phyloP scores from a whole-genome alignment of 2,888 invertebrate genomes.

The Acleris emargana region DNA sequence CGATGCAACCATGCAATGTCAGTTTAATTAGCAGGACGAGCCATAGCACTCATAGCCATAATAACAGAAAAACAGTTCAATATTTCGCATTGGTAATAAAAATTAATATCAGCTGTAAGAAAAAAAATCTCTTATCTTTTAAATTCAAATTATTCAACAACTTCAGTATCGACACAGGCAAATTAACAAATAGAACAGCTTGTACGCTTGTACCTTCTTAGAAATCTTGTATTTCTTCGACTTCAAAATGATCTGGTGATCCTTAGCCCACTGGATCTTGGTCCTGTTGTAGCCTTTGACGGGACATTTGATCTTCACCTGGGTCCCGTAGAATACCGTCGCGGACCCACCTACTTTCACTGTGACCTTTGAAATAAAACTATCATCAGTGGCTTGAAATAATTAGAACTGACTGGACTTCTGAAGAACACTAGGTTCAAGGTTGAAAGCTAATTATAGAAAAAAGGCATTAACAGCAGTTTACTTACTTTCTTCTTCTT shows the following conservation, averaged over 20 bases:
- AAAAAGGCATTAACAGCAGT: not conserved
- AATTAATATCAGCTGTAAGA: not conserved
- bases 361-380: slow-evolving; percentile 78
- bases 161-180: not conserved
- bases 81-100: too few relatives aligned
- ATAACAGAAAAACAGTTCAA: too few relatives aligned
- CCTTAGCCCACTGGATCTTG: slow-evolving; percentile 95
- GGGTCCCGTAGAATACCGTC: slow-evolving; percentile 94
- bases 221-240: slow-evolving; percentile 94
- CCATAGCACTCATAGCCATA: too few relatives aligned
- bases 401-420: too few relatives aligned
- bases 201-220: slow-evolving; percentile 84
- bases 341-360: slow-evolving; percentile 96
- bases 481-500: slow-evolving; percentile 87
- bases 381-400: not conserved
- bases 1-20: too few relatives aligned
- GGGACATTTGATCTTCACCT: slow-evolving; percentile 96
- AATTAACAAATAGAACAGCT: not conserved
- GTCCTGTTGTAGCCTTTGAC: slow-evolving; percentile 92
- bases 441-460: too few relatives aligned
- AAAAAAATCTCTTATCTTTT: not conserved
- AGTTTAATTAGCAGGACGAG: too few relatives aligned
- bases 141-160: not conserved
- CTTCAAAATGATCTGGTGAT: slow-evolving; percentile 89
- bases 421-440: too few relatives aligned